Evolutionary conservation across 2,888 invertebrate species (phyloP).

Genomic region (Pristionchus mayeri): DNA sequence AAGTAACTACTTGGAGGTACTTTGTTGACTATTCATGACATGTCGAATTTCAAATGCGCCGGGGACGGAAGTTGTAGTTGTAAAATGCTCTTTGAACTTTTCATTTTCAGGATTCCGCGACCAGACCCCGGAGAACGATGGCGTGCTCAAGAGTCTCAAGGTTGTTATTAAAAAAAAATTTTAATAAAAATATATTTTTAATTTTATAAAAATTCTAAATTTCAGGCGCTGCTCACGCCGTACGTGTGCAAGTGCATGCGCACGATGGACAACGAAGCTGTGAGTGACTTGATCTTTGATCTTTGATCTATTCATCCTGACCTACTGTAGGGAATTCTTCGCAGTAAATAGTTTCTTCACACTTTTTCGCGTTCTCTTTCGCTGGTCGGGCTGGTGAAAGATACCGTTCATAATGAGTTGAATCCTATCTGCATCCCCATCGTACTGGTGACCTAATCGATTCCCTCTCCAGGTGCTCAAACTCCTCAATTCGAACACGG

Average conservation of each 20-base stretch:
- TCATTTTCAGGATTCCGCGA: conserved; percentile 72
- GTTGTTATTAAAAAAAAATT: background rate
- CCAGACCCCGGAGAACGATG: conserved; percentile 81
- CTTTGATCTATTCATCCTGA: background rate
- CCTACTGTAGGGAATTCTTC: no score
- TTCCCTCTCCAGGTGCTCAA: conserved; percentile 84
- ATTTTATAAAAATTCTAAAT: conserved; percentile 74
- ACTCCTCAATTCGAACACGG: conserved; percentile 93
- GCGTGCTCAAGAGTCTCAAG: conserved; percentile 77
- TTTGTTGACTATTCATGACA: no score
- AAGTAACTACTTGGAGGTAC: no score
- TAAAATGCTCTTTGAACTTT: background rate
- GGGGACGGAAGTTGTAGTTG: no score
- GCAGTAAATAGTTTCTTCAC: no score
- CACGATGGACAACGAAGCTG: conserved; percentile 78
- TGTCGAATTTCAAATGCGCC: no score
- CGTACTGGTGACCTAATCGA: no score
- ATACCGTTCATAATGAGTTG: no score
- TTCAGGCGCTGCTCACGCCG: conserved; percentile 85
- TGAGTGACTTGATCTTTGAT: conserved; percentile 40
- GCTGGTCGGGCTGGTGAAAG: no score
- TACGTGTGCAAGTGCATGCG: conserved; percentile 87
- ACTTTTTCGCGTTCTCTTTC: no score
- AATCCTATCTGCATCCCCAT: no score
- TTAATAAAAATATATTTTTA: conserved; percentile 68